Conservation (phyloP, 1,140 invertebrate species). For the Drosophila nigromelanica region DNA sequence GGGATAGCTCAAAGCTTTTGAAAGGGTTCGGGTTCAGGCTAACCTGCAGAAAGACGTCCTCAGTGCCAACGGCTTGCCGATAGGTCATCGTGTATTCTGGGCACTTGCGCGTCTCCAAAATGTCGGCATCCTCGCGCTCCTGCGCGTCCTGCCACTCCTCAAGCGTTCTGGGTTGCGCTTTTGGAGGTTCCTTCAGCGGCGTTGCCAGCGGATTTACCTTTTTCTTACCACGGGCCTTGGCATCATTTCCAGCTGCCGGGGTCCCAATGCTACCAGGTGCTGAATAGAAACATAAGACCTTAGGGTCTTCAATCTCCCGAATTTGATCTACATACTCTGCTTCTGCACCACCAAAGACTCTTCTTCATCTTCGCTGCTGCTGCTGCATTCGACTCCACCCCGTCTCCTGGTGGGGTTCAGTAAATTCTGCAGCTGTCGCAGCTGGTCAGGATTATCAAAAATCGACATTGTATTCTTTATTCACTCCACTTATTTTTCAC, state of each 20-base stretch:
- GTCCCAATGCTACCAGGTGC: constrained; percentile 59
- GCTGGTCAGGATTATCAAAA: constrained; percentile 73
- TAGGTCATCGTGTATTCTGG: constrained; percentile 93
- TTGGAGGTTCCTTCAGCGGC: constrained; percentile 34
- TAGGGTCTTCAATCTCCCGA: background rate
- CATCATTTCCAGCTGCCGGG: constrained; percentile 4
- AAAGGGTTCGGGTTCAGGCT: background rate
- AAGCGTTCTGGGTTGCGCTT: constrained; percentile 82
- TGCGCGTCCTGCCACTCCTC: constrained; percentile 85
- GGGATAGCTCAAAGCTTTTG: background rate
- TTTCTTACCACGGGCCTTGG: constrained; percentile 18
- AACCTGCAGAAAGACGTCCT: constrained; percentile 94
- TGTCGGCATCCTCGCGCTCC: constrained; percentile 83
- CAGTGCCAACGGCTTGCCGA: constrained; percentile 92
- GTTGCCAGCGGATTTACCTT: constrained; percentile 54
- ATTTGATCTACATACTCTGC: constrained; percentile 54
- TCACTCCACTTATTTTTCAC: background rate
- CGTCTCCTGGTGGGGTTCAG: constrained; percentile 50
- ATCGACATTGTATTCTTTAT: constrained; percentile 58
- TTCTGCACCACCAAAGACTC: constrained; percentile 42
- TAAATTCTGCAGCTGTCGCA: constrained; percentile 59
- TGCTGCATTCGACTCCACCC: constrained; percentile 50
- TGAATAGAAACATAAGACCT: constrained; percentile 4
- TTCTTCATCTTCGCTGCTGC: constrained; percentile 72
- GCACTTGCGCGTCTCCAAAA: constrained; percentile 87